Conservation (phyloP, 2,888 invertebrate genomes). For the Melanophora roralis region DNA sequence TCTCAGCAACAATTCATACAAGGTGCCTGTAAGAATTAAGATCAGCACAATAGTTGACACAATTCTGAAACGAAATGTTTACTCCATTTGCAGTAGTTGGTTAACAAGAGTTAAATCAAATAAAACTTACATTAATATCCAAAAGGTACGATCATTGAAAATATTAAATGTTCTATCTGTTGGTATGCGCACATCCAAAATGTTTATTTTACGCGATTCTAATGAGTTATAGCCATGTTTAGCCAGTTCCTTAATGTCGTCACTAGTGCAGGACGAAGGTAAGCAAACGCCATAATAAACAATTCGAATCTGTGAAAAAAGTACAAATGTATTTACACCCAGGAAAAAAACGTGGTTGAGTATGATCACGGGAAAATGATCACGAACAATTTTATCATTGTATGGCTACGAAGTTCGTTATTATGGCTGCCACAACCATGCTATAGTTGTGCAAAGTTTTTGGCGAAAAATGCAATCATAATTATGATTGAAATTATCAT, state of each 20-base stretch:
- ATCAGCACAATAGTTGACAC: constrained; percentile 78
- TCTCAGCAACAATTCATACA: constrained; percentile 81
- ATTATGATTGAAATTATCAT: too few relatives aligned
- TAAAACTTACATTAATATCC: constrained; percentile 82
- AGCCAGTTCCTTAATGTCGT: constrained; percentile 81
- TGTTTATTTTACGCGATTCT: constrained; percentile 78
- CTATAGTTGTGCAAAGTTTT: too few relatives aligned
- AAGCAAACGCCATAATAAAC: constrained; percentile 87
- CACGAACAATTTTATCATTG: too few relatives aligned
- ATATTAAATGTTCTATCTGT: constrained; percentile 82
- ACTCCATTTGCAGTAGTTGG: constrained; percentile 56
- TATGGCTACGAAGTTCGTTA: too few relatives aligned
- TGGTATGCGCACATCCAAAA: constrained; percentile 84
- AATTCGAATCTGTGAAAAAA: constrained; percentile 80
- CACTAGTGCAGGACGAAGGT: constrained; percentile 82
- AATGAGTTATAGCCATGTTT: constrained; percentile 79
- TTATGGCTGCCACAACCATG: too few relatives aligned
- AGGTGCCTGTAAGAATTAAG: constrained; percentile 83
- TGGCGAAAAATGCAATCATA: too few relatives aligned
- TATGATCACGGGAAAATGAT: too few relatives aligned
- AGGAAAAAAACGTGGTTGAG: too few relatives aligned
- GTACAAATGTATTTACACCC: too few relatives aligned
- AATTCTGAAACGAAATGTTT: constrained; percentile 76
- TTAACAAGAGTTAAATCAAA: neutral
- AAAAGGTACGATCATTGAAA: constrained; percentile 84